Percentiles rank a stretch among this genome's conserved stretches.
These are phyloP conservation scores for Tuberolachnus salignus DNA, from an alignment of 2,888 invertebrate species.

Conservation along the genomic window DNA sequence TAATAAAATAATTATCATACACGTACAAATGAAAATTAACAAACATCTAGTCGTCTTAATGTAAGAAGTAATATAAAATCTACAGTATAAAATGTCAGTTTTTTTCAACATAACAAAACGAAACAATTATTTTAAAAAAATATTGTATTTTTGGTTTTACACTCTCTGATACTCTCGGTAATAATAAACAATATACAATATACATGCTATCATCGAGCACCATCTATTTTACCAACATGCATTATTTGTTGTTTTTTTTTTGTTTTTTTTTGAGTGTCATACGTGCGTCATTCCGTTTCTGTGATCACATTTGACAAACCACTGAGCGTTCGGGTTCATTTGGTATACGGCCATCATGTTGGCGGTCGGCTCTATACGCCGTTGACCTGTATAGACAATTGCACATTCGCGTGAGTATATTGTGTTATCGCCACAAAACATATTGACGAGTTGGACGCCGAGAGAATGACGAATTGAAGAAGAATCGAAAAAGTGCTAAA, in stretches of 20 bases:
- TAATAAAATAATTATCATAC: background rate
- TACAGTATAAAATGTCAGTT: slow-evolving; percentile 5
- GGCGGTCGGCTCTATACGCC: slow-evolving; percentile 61
- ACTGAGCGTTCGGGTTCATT: slow-evolving; percentile 62
- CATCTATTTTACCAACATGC: background rate
- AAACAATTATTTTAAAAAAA: background rate
- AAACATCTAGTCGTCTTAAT: slow-evolving; percentile 5
- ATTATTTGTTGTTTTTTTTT: background rate
- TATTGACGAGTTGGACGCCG: no score
- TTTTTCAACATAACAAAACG: slow-evolving; percentile 13
- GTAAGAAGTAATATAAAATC: background rate
- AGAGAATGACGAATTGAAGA: no score
- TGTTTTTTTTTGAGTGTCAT: slow-evolving; percentile 4
- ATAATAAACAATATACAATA: background rate
- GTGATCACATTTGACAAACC: slow-evolving; percentile 62
- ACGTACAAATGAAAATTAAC: slow-evolving; percentile 23
- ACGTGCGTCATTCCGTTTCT: slow-evolving; percentile 59
- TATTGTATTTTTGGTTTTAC: slow-evolving; percentile 40
- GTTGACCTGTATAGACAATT: slow-evolving; percentile 60
- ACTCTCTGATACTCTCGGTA: background rate
- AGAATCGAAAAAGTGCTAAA: no score
- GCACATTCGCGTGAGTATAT: background rate
- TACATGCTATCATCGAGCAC: no score
- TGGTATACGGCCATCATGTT: slow-evolving; percentile 61
- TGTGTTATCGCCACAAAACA: background rate